Conservation (phyloP, 1,140 invertebrate genomes). For the Drosophila arizonae region DNA sequence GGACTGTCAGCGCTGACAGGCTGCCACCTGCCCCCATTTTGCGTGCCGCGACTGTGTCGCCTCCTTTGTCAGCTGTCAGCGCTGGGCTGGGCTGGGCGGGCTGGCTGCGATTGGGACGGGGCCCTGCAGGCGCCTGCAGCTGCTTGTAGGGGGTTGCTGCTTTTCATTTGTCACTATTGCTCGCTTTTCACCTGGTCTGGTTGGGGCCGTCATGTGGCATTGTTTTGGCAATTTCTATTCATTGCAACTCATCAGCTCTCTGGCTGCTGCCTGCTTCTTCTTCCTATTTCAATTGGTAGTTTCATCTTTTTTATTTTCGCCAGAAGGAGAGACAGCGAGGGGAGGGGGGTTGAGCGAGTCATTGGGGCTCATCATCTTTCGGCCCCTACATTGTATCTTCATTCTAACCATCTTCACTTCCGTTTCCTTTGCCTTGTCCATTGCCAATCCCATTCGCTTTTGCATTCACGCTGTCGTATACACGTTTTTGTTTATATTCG, state of each 20-base stretch:
- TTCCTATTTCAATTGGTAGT: constrained; percentile 46
- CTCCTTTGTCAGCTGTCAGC: constrained; percentile 40
- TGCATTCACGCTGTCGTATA: constrained; percentile 22
- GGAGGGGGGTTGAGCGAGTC: background rate
- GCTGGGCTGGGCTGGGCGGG: background rate
- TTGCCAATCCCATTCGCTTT: constrained; percentile 37
- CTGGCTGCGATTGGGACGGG: background rate
- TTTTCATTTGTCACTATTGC: constrained; percentile 34
- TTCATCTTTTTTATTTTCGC: background rate
- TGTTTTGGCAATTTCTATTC: constrained; percentile 81
- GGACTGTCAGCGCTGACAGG: constrained; percentile 35
- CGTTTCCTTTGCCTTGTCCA: constrained; percentile 18
- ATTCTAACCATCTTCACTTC: constrained; percentile 6
- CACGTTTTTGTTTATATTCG: constrained; percentile 48
- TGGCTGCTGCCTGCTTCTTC: constrained; percentile 18
- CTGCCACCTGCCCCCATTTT: constrained; percentile 24
- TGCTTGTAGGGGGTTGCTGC: background rate
- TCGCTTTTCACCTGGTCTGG: constrained; percentile 23
- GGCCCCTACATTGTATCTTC: constrained; percentile 13
- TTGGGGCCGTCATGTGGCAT: constrained; percentile 29
- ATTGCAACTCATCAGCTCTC: constrained; percentile 78
- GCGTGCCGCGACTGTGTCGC: constrained; percentile 5
- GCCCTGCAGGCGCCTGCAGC: no score
- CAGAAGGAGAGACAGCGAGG: background rate
- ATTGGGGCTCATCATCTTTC: constrained; percentile 48